Evolutionary conservation across 2,797 vertebrate genomes (phyloP).

Genomic region (Myoxocephalus aenaeus): DNA sequence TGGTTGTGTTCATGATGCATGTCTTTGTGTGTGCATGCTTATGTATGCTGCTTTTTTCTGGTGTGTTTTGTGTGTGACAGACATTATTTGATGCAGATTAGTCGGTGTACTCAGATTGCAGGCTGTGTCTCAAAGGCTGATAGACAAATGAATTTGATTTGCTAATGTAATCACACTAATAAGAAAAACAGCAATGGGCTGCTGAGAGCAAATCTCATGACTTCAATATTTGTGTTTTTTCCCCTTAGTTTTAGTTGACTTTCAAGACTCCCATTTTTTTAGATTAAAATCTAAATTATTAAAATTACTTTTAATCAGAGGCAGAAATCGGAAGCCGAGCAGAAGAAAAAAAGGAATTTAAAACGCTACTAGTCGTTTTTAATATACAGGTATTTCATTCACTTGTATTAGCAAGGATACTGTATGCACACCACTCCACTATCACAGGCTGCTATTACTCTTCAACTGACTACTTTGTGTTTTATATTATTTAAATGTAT

Average conservation of each 20-base stretch:
- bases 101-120: conserved; percentile 96
- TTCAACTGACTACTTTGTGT: conserved; percentile 5
- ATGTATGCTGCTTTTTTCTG: conserved; percentile 24
- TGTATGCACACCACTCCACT: neutral
- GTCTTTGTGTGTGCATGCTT: conserved; percentile 14
- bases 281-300: conserved; percentile 33
- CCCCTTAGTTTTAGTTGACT: conserved; percentile 45
- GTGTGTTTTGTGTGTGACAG: conserved; percentile 63
- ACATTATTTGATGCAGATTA: conserved; percentile 99
- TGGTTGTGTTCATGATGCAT: conserved; percentile 9
- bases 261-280: conserved; percentile 10
- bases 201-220: conserved; percentile 60
- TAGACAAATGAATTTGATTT: conserved; percentile 99
- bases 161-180: conserved; percentile 99
- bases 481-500: neutral
- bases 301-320: conserved; percentile 23
- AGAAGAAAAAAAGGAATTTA: conserved; percentile 21
- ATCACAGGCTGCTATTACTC: neutral
- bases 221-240: conserved; percentile 60
- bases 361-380: neutral
- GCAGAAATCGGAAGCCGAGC: neutral
- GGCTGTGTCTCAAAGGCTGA: conserved; percentile 93
- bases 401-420: neutral
- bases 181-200: conserved; percentile 86
- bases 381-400: conserved; percentile 18